phyloP scores from a whole-genome alignment of 2,888 invertebrate genomes.

The Drosophila siamana region DNA sequence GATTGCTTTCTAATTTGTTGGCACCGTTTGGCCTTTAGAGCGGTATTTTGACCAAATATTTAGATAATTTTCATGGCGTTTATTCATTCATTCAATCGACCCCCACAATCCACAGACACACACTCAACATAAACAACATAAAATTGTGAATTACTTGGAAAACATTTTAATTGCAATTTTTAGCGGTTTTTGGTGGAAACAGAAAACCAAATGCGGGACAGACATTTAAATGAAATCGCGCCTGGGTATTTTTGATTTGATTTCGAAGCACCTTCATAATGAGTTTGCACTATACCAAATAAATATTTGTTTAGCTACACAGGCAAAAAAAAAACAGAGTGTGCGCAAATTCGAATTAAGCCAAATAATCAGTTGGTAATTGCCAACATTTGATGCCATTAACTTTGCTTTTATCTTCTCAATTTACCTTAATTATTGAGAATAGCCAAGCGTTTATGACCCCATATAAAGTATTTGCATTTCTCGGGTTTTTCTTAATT shows the following conservation, averaged over 20 bases:
- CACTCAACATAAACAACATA: constrained; percentile 38
- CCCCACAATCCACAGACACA: constrained; percentile 23
- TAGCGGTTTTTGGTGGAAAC: constrained; percentile 5
- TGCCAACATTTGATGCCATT: not conserved
- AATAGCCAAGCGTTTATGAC: not conserved
- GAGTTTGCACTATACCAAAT: constrained; percentile 16
- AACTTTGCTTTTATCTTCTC: constrained; percentile 1
- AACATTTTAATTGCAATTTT: constrained; percentile 39
- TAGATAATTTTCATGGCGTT: constrained; percentile 31
- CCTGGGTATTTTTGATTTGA: constrained; percentile 3
- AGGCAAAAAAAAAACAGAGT: not conserved
- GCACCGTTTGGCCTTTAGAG: constrained; percentile 36
- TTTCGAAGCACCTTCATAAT: constrained; percentile 8
- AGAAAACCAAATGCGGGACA: constrained; percentile 12
- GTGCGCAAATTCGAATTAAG: not conserved
- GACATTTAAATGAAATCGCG: constrained; percentile 8
- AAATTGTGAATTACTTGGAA: constrained; percentile 38
- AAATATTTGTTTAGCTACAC: constrained; percentile 37
- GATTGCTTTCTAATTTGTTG: constrained; percentile 72
- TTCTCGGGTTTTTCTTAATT: not conserved
- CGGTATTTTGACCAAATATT: constrained; percentile 39
- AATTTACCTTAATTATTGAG: not conserved
- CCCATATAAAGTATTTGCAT: not conserved
- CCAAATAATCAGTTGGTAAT: constrained; percentile 8
- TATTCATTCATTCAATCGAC: constrained; percentile 23